Percentiles rank a stretch among this genome's conserved stretches.
Evolutionary conservation across 2,797 vertebrate genomes (phyloP).

Genomic region (Antennarius maculatus): DNA sequence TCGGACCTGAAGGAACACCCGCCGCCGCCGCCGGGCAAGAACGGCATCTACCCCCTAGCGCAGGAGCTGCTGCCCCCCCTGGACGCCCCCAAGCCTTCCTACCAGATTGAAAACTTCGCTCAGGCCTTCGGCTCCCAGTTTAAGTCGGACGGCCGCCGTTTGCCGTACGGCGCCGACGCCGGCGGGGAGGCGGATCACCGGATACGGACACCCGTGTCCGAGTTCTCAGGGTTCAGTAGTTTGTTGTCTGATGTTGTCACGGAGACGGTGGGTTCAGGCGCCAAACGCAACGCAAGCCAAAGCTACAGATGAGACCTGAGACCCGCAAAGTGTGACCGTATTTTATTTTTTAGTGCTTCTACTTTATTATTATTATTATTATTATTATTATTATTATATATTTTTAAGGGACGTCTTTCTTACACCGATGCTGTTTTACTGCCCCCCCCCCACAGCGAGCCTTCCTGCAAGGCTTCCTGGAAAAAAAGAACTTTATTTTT

Average conservation of each 20-base stretch:
- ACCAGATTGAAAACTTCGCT: slow-evolving; percentile 99
- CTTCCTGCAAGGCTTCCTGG: slow-evolving; percentile 59
- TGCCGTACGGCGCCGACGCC: slow-evolving; percentile 91
- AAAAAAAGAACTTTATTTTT: slow-evolving; percentile 65
- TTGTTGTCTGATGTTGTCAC: slow-evolving; percentile 98
- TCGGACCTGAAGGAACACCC: slow-evolving; percentile 88
- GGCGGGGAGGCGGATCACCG: slow-evolving; percentile 92
- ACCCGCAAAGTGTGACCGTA: slow-evolving; percentile 78
- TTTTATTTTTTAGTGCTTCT: slow-evolving; percentile 70
- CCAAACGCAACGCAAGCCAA: slow-evolving; percentile 99
- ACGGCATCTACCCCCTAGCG: slow-evolving; percentile 83
- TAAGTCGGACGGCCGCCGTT: slow-evolving; percentile 90
- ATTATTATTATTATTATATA: slow-evolving; percentile 80
- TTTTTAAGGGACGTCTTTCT: slow-evolving; percentile 83
- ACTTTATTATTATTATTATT: slow-evolving; percentile 84
- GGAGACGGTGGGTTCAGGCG: slow-evolving; percentile 94
- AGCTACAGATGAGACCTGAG: slow-evolving; percentile 94
- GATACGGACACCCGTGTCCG: slow-evolving; percentile 94
- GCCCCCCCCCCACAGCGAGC: slow-evolving; percentile 56
- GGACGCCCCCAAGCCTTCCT: slow-evolving; percentile 92
- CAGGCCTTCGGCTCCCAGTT: slow-evolving; percentile 99
- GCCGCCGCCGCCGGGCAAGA: slow-evolving; percentile 74
- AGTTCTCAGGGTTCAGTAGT: slow-evolving; percentile 99
- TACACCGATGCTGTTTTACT: slow-evolving; percentile 58
- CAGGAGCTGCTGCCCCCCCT: slow-evolving; percentile 88